Conservation (phyloP, 2,797 vertebrate genomes). For the Esox masquinongy region DNA sequence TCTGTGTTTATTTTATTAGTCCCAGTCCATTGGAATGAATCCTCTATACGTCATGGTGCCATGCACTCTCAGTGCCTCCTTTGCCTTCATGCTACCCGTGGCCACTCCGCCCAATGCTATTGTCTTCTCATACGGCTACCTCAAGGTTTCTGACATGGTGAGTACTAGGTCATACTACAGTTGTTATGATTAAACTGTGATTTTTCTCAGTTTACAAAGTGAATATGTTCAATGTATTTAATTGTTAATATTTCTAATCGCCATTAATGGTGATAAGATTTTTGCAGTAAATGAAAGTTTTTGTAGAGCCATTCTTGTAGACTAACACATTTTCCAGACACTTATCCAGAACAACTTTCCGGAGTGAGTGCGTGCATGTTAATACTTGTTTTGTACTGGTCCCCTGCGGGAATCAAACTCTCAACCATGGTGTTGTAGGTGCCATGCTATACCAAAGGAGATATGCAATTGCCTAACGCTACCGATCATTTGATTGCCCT, state of each 20-base stretch:
- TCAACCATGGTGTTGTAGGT: no score
- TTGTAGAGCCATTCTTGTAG: not conserved
- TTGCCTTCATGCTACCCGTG: constrained; percentile 97
- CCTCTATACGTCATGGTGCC: constrained; percentile 95
- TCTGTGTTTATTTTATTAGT: constrained; percentile 73
- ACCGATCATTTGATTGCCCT: not conserved
- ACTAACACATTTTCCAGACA: no score
- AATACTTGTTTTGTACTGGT: no score
- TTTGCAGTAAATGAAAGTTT: not conserved
- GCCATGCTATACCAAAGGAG: no score
- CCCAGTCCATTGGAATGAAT: constrained; percentile 85
- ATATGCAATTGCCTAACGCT: not conserved
- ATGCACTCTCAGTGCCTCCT: constrained; percentile 90
- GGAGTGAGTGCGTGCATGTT: no score
- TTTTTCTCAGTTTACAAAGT: not conserved
- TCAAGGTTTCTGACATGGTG: constrained; percentile 95
- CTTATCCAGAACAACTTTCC: no score
- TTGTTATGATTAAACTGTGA: no score
- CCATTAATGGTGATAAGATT: not conserved
- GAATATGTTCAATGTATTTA: not conserved
- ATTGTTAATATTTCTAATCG: not conserved
- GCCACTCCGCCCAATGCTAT: constrained; percentile 97
- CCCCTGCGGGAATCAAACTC: no score
- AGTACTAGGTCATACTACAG: constrained; percentile 31
- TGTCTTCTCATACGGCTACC: constrained; percentile 91